Conservation (phyloP, 2,888 invertebrate species). For the Tachina grossa region DNA sequence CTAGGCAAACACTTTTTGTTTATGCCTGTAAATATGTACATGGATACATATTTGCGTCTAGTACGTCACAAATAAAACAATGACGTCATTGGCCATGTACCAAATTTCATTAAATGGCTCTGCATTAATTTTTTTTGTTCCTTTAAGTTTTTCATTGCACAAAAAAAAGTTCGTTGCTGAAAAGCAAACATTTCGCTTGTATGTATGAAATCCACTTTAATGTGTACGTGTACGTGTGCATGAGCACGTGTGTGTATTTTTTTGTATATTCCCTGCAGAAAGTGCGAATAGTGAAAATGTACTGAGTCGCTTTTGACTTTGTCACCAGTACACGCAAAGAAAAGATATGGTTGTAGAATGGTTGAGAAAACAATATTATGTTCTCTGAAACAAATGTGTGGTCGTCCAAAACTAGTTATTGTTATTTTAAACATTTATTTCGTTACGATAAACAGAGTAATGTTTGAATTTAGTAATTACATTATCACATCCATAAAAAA, state of each 20-base stretch:
- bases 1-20: constrained; percentile 6
- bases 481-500: too few relatives aligned
- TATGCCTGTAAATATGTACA: neutral
- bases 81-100: constrained; percentile 70
- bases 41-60: constrained; percentile 1
- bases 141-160: neutral
- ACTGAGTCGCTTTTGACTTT: too few relatives aligned
- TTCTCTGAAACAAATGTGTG: too few relatives aligned
- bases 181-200: constrained; percentile 38
- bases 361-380: too few relatives aligned
- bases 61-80: constrained; percentile 64
- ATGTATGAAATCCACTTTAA: constrained; percentile 4
- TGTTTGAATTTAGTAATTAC: too few relatives aligned
- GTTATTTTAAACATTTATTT: too few relatives aligned
- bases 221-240: neutral
- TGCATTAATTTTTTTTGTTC: constrained; percentile 16
- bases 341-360: too few relatives aligned
- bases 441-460: too few relatives aligned
- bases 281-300: too few relatives aligned
- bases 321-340: too few relatives aligned
- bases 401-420: too few relatives aligned
- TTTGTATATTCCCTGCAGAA: too few relatives aligned
- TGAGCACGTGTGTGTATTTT: neutral
- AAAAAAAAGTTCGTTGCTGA: constrained; percentile 33
- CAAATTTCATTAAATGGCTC: constrained; percentile 56